Base-by-base conservation (phyloP, 1,140 invertebrate species). In the Ganaspis sp. region DNA sequence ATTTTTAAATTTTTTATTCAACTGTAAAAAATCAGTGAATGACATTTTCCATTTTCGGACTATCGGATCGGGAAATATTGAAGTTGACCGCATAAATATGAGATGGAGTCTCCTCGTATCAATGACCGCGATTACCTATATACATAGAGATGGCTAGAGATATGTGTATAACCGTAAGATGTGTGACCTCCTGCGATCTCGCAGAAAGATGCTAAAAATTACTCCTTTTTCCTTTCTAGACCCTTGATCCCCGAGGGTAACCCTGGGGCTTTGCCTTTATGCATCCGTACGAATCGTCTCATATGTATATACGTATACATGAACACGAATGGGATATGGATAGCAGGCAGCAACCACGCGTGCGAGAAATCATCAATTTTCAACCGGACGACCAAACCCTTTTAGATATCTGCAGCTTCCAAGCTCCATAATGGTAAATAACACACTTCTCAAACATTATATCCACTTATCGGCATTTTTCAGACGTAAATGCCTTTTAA, bases 301-400 rank as follows among this genome's bases (percentile, higher is more conserved):
- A 11, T 58, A 49, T 17, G 15, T 49, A 49, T 49, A 49, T 49
- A n/a, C n/a, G 12, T 58, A 58, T 58, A 34, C 23, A n/a, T n/a
- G 29, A 34, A 34, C 29, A 26, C 23, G 58, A 64, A 29, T 53
- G 70, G 29, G 45, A 72, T 70, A 53, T 70, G 37, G 34, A 75
- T 78, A 80, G 75, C 70, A 74, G 38, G 29, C 69, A 9, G 75
- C 23, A 34, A 80, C 40, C 73, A 80, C 70, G 79, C 76, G 49
- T 72, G 69, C 53, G 73, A 34, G 29, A 69, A 69, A 78, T 80
- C 40, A 69, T 74, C 77, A 42, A 71, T 70, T 74, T 73, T 74
- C 53, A 45, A 38, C 76, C 40, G 72, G 72, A 77, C 69, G 72
- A 80, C 72, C 19, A 77, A 64, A 26, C 58, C 58, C 58, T 64